Conservation (phyloP, 2,888 invertebrate species). For the Pollenia amentaria region DNA sequence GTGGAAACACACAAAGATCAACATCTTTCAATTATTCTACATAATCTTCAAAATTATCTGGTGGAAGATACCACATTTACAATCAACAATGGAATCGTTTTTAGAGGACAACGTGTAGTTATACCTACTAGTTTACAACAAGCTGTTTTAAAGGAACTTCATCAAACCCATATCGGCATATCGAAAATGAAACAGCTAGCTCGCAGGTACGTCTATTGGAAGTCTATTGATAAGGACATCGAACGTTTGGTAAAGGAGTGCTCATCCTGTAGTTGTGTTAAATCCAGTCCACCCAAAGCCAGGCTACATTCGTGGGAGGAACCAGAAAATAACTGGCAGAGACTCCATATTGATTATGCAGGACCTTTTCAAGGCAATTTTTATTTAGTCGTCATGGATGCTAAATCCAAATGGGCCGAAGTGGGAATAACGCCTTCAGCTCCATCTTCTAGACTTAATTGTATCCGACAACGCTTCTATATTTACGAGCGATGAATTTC, state of each 20-base stretch:
- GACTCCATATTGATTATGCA: conserved; percentile 37
- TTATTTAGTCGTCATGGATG: conserved; percentile 56
- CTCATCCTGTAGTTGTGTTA: conserved; percentile 9
- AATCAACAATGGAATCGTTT: conserved; percentile 69
- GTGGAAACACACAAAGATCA: conserved; percentile 57
- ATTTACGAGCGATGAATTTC: conserved; percentile 68
- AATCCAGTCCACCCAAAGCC: conserved; percentile 50
- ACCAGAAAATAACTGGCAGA: conserved; percentile 67
- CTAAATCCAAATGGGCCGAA: too few relatives aligned
- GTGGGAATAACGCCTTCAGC: too few relatives aligned
- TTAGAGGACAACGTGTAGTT: conserved; percentile 73
- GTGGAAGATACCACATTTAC: conserved; percentile 63
- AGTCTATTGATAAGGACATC: conserved; percentile 77
- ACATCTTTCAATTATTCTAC: conserved; percentile 32
- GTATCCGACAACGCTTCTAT: conserved; percentile 68
- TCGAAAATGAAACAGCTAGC: too few relatives aligned
- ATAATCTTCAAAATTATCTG: conserved; percentile 53
- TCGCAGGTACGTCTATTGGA: conserved; percentile 79
- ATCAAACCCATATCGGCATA: conserved; percentile 76
- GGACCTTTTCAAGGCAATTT: conserved; percentile 50
- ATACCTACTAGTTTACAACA: conserved; percentile 68
- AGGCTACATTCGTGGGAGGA: conserved; percentile 65
- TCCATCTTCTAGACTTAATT: conserved; percentile 65
- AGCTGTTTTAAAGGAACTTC: conserved; percentile 73
- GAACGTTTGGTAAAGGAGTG: conserved; percentile 74